These are phyloP conservation scores for Drosophila funebris DNA, from an alignment of 1,140 invertebrate species.

Conservation along the genomic window DNA sequence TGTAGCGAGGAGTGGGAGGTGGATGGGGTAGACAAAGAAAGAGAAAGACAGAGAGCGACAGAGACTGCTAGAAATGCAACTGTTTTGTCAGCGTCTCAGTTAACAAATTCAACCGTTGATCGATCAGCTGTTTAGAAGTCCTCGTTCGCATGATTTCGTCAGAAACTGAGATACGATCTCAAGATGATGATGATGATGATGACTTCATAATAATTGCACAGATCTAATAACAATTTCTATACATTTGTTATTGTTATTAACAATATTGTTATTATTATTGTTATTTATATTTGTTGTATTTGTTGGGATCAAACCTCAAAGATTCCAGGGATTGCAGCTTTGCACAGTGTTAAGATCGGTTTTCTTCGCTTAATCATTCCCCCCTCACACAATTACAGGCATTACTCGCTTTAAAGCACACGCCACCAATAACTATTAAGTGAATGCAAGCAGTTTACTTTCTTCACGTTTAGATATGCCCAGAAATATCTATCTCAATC, in stretches of 20 bases:
- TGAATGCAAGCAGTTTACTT: no score
- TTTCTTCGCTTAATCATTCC: no score
- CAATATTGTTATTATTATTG: no score
- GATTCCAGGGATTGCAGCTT: no score
- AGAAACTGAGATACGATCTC: conserved; percentile 28
- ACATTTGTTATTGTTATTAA: not conserved
- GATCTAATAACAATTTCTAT: conserved; percentile 8
- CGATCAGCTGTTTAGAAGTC: conserved; percentile 45
- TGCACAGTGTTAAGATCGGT: no score
- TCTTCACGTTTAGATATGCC: no score
- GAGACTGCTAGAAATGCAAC: not conserved
- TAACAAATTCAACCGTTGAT: conserved; percentile 8
- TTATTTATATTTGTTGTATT: no score
- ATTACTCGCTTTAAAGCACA: no score
- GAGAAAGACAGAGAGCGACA: not conserved
- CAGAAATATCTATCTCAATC: no score
- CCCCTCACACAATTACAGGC: no score
- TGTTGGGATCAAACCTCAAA: no score
- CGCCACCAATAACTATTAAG: no score
- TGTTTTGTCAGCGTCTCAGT: conserved; percentile 29
- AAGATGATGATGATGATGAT: not conserved
- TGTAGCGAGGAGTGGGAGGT: not conserved
- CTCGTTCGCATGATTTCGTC: not conserved
- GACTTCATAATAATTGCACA: not conserved
- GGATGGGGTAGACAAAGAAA: not conserved